Evolutionary conservation across 1,140 invertebrate genomes (phyloP).

Genomic region (Aradophagus sp.): DNA sequence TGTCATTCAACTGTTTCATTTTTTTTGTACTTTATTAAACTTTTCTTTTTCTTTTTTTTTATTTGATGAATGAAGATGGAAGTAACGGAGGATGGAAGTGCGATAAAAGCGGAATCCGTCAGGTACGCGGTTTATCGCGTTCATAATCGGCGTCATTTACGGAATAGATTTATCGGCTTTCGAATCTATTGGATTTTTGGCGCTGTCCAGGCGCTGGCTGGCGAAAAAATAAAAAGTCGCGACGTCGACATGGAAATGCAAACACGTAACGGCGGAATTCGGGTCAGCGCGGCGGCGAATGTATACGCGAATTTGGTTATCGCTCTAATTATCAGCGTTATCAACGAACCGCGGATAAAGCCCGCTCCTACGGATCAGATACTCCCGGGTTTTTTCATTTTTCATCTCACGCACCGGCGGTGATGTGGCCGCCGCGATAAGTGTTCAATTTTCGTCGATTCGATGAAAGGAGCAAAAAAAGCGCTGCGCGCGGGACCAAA

Average conservation of each 20-base stretch:
- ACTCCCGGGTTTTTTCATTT: slow-evolving; percentile 41
- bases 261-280: slow-evolving; percentile 38
- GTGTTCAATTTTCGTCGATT: slow-evolving; percentile 35
- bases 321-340: slow-evolving; percentile 56
- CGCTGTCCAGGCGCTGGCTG: slow-evolving; percentile 16
- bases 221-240: too few species aligned
- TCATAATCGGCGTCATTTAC: slow-evolving; percentile 55
- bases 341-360: slow-evolving; percentile 44
- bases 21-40: too few species aligned
- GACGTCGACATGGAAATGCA: slow-evolving; percentile 47
- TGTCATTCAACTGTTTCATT: too few species aligned
- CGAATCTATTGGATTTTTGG: slow-evolving; percentile 53
- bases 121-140: slow-evolving; percentile 33
- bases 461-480: not conserved
- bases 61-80: not conserved
- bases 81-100: not conserved
- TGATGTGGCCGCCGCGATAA: slow-evolving; percentile 16
- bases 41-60: too few species aligned
- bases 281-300: slow-evolving; percentile 31
- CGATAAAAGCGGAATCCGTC: slow-evolving; percentile 13
- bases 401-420: slow-evolving; percentile 28
- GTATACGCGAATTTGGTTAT: slow-evolving; percentile 53
- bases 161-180: slow-evolving; percentile 58
- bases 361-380: slow-evolving; percentile 50
- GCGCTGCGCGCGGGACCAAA: too few species aligned